Base-by-base conservation (phyloP, 2,113 vertebrate genomes). In the Electrona antarctica region DNA sequence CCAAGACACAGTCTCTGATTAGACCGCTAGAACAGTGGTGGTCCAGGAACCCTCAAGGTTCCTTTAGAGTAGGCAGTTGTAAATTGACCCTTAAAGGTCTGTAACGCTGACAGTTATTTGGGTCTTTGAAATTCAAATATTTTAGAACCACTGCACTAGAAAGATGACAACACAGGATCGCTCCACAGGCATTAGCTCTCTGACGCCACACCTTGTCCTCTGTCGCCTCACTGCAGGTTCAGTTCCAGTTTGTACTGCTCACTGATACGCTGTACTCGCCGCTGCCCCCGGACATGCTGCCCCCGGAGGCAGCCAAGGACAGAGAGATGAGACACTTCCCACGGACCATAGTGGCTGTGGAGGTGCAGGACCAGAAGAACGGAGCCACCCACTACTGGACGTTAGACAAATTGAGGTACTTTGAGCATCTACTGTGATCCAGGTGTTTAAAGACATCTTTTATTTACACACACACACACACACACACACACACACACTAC, bases 321-420 rank as follows among this genome's bases (percentile, higher is more conserved):
- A 85, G 95, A 0, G 97, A 97, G 78, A 95, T 93, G 5, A 91
- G 92, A 1, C 96, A 96, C 0, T 98, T 98, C 73, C 97, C 97
- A 5, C 94, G 96, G 3, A 99, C 98, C 81, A 96, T 98, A 0
- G 97, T 99, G 86, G 98, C 97, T 0, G 96, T 99, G 47, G 97
- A 99, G 85, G 98, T 98, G 46, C 97, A 98, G 87, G 97, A 99
- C 88, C 97, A 96, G 91, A 98, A 98, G 85, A 99, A 99, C 0
- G 96, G 97, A 73, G 98, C 98, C 29, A 98, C 97, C 0, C 97
- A 98, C 85, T 98, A 98, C 80, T 99, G 98, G 98, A 99, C 97
- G 0, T 88, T 99, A 80, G 96, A 97, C 76, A 99, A 99, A 81
- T 93, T 99, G 81, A 96, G 98, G 98, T 98, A 83, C 10, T 11